phyloP scores from a whole-genome alignment of 92 coral and sea anemone genomes.

The Hydrozoanthus gracilis region DNA sequence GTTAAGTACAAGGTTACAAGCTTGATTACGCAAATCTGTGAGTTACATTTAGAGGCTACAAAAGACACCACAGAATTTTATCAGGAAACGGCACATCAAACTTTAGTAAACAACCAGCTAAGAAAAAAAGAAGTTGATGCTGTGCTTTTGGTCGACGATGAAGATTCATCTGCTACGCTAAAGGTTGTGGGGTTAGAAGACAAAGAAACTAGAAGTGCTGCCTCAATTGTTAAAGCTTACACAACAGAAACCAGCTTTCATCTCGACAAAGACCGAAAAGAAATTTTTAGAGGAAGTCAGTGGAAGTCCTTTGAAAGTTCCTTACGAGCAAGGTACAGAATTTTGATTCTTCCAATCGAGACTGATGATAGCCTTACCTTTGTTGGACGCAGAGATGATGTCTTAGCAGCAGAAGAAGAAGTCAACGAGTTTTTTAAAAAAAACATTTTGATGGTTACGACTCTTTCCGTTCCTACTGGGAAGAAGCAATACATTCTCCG shows the following conservation, averaged over 20 bases:
- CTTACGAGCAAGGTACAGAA: conserved; percentile 6
- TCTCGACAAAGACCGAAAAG: conserved; percentile 56
- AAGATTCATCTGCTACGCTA: neutral
- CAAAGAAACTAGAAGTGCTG: conserved; percentile 44
- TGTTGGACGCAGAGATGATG: conserved; percentile 63
- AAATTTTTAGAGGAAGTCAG: conserved; percentile 50
- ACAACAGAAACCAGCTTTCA: conserved; percentile 51
- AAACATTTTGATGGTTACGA: conserved; percentile 60
- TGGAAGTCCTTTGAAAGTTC: conserved; percentile 42
- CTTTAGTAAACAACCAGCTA: neutral
- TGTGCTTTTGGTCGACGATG: neutral
- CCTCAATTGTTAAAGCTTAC: conserved; percentile 9
- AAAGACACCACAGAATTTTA: neutral
- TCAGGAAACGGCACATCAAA: neutral
- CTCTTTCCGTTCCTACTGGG: conserved; percentile 49
- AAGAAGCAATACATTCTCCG: conserved; percentile 40
- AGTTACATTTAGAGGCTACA: conserved; percentile 28
- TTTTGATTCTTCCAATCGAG: conserved; percentile 10
- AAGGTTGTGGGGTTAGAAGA: conserved; percentile 51
- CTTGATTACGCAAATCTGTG: conserved; percentile 23
- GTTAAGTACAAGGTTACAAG: neutral
- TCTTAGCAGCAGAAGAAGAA: conserved; percentile 29
- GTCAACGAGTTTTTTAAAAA: conserved; percentile 60
- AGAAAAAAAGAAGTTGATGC: neutral
- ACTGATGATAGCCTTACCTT: conserved; percentile 47